Evolutionary conservation across 2,888 invertebrate genomes (phyloP), one percentile per base, ranked within the genome.

Genomic region (Dexiosoma caninum): DNA sequence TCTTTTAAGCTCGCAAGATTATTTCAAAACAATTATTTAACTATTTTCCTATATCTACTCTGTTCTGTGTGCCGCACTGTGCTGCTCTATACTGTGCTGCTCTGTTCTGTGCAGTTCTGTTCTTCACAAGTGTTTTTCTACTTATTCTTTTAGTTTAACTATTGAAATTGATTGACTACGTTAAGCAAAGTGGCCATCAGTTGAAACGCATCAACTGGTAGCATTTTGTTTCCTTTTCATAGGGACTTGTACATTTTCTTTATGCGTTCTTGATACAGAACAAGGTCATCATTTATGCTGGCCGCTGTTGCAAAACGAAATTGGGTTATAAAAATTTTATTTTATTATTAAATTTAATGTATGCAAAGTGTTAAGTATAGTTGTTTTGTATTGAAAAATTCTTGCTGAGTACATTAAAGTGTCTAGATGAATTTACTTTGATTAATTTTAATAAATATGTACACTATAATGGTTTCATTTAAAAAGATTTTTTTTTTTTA

Each of bases 291-390:
- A 74, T 74, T 53, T 74, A 64, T 62, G 27, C 6, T 27, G 67
- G 62, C 44, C 19, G 10, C 16, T 69, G 57, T 67, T 69, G 77
- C 64, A 64, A 64, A 69, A 42, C 27, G 14, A 64, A 81, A 77
- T 74, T 81, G 81, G 81, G 77, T 74, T 81, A 74, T 81, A 77
- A 77, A 81, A 72, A 42, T 59, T 69, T 67, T 53, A 67, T 75
- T 75, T 75, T 59, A 67, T 51, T 59, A 67, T 75, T 67, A 67
- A 60, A 67, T 51, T 67, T 67, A 59, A 75, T 59, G 37, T 64
- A 77, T 77, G 69, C 81, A 81, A 81, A 74, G 77, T 81, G 81
- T 74, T 69, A 72, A 77, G 59, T 51, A 51, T 64, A 57, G 35
- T n/a, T n/a, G 19, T n/a, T 40, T 51, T 53, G 2, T 7, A 21